These are phyloP conservation scores for Netelia virgata DNA, from an alignment of 2,888 invertebrate species.

Conservation along the genomic window DNA sequence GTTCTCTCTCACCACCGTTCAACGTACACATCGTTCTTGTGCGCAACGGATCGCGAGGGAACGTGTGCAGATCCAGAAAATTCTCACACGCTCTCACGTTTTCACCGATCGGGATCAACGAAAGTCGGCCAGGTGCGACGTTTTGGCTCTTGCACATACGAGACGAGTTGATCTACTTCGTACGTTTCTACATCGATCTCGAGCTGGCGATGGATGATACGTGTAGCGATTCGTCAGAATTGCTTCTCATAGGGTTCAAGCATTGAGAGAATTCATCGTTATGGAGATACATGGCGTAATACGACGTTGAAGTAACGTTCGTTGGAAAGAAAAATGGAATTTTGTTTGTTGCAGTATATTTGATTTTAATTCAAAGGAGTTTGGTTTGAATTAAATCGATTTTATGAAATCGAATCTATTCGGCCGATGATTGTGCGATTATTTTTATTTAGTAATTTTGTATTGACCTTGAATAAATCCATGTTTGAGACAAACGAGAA, in stretches of 20 bases:
- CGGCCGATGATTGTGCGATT: too few species aligned
- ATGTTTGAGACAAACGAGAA: not conserved
- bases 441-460: not conserved
- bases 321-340: not conserved
- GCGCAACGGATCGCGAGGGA: conserved; percentile 49
- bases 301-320: not conserved
- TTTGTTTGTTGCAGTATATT: not conserved
- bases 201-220: not conserved
- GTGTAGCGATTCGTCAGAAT: not conserved
- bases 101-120: not conserved
- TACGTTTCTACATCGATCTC: not conserved
- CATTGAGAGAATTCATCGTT: not conserved
- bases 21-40: conserved; percentile 7
- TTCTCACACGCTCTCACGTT: conserved; percentile 59
- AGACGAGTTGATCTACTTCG: conserved; percentile 46
- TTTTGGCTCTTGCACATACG: not conserved
- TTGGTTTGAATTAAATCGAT: too few species aligned
- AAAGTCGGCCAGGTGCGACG: conserved; percentile 57
- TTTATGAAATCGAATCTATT: too few species aligned
- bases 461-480: not conserved
- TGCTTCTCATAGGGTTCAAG: not conserved
- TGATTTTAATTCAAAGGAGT: too few species aligned
- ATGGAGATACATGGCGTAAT: conserved; percentile 24
- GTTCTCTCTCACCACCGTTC: conserved; percentile 40
- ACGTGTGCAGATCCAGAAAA: conserved; percentile 40